phyloP scores from a whole-genome alignment of 2,113 vertebrate genomes.

The Phyllopteryx taeniolatus region DNA sequence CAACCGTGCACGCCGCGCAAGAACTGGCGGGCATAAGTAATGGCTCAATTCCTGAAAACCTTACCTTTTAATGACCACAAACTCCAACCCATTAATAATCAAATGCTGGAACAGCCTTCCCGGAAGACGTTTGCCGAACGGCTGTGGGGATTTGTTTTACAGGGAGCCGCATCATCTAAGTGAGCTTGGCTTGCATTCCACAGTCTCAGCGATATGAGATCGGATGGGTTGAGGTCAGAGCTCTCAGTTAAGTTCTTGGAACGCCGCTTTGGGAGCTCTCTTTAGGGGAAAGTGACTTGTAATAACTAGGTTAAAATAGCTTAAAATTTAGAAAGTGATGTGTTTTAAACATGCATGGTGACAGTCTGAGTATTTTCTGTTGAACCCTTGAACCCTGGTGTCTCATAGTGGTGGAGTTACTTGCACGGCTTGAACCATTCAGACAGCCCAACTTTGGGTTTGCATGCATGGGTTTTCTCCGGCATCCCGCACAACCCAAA shows the following conservation, averaged over 20 bases:
- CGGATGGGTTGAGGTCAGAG: background rate
- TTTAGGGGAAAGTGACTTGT: background rate
- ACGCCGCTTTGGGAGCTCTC: background rate
- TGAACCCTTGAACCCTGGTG: background rate
- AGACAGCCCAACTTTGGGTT: background rate
- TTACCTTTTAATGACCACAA: constrained; percentile 3
- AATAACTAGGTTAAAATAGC: background rate
- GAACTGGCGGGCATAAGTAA: constrained; percentile 8
- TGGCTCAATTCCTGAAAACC: constrained; percentile 12
- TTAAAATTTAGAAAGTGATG: background rate
- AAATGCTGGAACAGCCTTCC: constrained; percentile 8
- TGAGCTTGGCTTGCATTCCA: background rate
- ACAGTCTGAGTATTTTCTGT: background rate
- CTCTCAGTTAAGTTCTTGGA: background rate
- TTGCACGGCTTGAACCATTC: background rate
- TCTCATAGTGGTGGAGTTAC: background rate
- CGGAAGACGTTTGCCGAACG: constrained; percentile 10
- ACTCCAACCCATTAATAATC: constrained; percentile 12
- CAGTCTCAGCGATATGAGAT: background rate
- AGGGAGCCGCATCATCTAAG: background rate
- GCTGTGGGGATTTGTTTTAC: constrained; percentile 24
- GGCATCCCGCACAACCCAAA: too few relatives aligned
- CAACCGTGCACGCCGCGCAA: background rate
- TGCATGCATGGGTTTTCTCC: background rate
- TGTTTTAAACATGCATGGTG: background rate